A percentile compares a stretch with the other conserved stretches of the same genome.
phyloP scores from a whole-genome alignment of 2,797 vertebrate genomes.

The Rhinella marina region DNA sequence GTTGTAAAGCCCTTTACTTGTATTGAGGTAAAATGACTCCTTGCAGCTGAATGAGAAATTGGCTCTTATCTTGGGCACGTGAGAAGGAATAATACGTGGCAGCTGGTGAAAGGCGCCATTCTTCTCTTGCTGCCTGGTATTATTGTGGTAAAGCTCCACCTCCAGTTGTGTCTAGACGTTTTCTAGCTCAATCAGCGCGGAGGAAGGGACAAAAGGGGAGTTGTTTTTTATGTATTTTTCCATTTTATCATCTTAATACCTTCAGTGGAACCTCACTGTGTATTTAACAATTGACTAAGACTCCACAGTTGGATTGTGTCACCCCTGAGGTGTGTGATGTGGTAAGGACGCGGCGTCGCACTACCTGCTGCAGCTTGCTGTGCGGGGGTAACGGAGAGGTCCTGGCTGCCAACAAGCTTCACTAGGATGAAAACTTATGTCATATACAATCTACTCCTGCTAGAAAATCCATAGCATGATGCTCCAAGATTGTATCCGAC shows the following conservation, averaged over 20 bases:
- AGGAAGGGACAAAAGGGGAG: background rate
- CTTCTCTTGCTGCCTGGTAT: conserved; percentile 36
- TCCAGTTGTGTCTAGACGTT: conserved; percentile 23
- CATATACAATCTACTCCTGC: background rate
- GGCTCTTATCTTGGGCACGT: background rate
- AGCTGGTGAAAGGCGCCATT: conserved; percentile 35
- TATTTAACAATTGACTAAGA: conserved; percentile 16
- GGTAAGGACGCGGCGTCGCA: background rate
- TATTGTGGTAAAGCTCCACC: conserved; percentile 13
- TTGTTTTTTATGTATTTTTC: conserved; percentile 22
- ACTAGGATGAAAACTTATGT: background rate
- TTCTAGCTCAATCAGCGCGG: background rate
- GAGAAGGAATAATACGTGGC: conserved; percentile 34
- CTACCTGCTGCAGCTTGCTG: conserved; percentile 28
- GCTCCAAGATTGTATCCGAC: background rate
- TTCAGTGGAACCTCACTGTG: background rate
- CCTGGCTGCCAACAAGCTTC: background rate
- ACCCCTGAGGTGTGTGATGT: conserved; percentile 39
- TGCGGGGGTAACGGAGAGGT: background rate
- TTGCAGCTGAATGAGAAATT: background rate
- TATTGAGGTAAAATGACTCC: background rate
- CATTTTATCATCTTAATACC: background rate
- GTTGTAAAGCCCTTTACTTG: background rate
- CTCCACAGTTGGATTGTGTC: conserved; percentile 24
- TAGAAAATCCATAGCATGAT: background rate